These are phyloP conservation scores for Mesopsocus fuscifrons DNA, from an alignment of 2,888 invertebrate genomes.

Conservation along the genomic window DNA sequence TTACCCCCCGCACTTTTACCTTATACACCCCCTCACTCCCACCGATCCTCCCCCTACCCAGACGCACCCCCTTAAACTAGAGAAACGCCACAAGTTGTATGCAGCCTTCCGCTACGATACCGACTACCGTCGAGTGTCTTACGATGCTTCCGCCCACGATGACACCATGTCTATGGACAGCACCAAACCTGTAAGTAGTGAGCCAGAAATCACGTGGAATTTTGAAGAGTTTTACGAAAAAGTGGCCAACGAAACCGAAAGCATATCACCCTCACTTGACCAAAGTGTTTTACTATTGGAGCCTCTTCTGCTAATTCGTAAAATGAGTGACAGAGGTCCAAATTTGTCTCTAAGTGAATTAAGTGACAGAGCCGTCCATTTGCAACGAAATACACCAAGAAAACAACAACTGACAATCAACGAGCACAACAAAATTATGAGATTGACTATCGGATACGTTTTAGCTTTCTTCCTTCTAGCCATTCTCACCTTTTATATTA, in stretches of 20 bases:
- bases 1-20: neutral
- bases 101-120: neutral
- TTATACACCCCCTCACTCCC: neutral
- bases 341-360: neutral
- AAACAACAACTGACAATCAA: constrained; percentile 20
- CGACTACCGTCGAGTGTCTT: neutral
- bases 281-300: constrained; percentile 28
- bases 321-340: constrained; percentile 19
- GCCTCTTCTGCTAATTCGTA: constrained; percentile 31
- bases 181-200: neutral
- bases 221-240: neutral
- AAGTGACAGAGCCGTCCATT: constrained; percentile 1
- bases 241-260: neutral
- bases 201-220: neutral
- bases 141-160: neutral
- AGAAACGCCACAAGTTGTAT: neutral
- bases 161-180: too few relatives aligned
- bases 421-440: constrained; percentile 30
- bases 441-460: constrained; percentile 35
- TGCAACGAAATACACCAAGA: constrained; percentile 19
- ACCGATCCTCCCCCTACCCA: neutral
- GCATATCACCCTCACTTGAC: neutral
- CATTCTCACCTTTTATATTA: constrained; percentile 32
- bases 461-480: constrained; percentile 32
- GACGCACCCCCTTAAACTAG: neutral